These are phyloP conservation scores for Phengaris alcon DNA, from an alignment of 2,888 invertebrate genomes.

Conservation along the genomic window DNA sequence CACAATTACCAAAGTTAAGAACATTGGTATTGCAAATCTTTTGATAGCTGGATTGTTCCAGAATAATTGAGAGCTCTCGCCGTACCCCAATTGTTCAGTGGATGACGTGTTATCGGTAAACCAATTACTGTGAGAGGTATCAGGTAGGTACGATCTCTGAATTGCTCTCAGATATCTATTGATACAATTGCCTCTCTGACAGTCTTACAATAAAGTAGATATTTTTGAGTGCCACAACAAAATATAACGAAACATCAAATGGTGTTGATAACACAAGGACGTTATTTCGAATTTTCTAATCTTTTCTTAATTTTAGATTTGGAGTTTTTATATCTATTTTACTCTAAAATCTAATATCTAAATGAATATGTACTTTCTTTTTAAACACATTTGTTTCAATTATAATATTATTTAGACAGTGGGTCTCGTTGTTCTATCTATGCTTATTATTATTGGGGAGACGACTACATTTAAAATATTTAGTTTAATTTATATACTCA, in stretches of 20 bases:
- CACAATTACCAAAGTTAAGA: not conserved
- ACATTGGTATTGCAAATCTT: not conserved
- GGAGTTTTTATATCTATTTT: too few relatives aligned
- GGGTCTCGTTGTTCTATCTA: too few relatives aligned
- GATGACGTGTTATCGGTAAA: conserved; percentile 15
- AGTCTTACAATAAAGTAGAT: not conserved
- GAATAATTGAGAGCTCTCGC: conserved; percentile 12
- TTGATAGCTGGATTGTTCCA: conserved; percentile 1
- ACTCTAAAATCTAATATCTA: too few relatives aligned
- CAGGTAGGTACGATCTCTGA: not conserved
- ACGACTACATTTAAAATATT: too few relatives aligned
- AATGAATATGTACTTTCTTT: too few relatives aligned
- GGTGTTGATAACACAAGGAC: too few relatives aligned
- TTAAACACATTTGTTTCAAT: too few relatives aligned
- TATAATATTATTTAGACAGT: too few relatives aligned
- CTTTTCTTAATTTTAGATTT: not conserved
- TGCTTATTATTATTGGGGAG: too few relatives aligned
- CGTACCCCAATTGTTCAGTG: conserved; percentile 8
- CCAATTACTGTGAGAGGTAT: not conserved
- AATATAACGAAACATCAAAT: not conserved
- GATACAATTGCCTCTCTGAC: not conserved
- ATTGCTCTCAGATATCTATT: not conserved
- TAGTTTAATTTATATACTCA: too few relatives aligned
- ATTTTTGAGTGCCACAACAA: not conserved
- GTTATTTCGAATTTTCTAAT: too few relatives aligned